Evolutionary conservation across 2,888 invertebrate genomes (phyloP).

Genomic region (Phyto melanocephala): DNA sequence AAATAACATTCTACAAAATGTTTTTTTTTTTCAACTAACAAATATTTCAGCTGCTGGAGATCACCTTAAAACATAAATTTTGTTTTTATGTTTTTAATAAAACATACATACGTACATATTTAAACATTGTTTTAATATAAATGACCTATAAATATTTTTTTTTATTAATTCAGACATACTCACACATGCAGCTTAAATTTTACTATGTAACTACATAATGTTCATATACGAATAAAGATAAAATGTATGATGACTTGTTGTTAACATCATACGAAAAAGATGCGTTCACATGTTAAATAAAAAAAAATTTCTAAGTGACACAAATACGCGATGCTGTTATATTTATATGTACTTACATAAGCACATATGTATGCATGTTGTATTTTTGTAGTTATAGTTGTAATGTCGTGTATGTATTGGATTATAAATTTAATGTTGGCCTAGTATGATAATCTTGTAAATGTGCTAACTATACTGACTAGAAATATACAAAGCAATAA

Average conservation of each 20-base stretch:
- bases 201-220: too few relatives aligned
- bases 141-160: background rate
- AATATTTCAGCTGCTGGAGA: background rate
- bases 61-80: background rate
- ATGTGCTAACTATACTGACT: too few relatives aligned
- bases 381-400: conserved; percentile 1
- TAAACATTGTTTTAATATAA: background rate
- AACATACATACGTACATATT: too few relatives aligned
- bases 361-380: too few relatives aligned
- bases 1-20: too few relatives aligned
- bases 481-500: background rate
- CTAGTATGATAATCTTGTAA: conserved; percentile 30
- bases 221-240: too few relatives aligned
- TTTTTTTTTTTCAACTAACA: background rate
- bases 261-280: conserved; percentile 16
- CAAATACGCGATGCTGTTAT: background rate
- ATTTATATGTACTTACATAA: background rate
- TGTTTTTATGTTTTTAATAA: too few relatives aligned
- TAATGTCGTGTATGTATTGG: background rate
- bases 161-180: too few relatives aligned
- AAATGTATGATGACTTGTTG: too few relatives aligned
- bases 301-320: conserved; percentile 41
- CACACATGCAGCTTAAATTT: background rate
- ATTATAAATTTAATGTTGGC: conserved; percentile 31
- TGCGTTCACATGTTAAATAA: conserved; percentile 25